Conservation (phyloP, 2,113 vertebrate genomes). For the Oncorhynchus nerka region DNA sequence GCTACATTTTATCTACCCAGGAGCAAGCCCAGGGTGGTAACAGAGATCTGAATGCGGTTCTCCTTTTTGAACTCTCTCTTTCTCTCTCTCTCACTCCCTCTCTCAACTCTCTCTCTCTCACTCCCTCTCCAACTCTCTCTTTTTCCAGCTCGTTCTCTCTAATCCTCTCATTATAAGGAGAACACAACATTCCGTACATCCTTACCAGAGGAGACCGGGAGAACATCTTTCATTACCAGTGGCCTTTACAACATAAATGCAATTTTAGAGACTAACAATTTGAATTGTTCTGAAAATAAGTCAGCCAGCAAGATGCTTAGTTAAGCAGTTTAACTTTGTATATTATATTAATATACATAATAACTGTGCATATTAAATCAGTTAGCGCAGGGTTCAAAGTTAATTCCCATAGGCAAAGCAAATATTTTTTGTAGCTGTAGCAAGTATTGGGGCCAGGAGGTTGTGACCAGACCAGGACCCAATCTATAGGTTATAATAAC, state of each 20-base stretch:
- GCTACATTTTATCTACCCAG: neutral
- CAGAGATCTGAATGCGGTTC: neutral
- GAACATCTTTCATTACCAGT: neutral
- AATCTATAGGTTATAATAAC: too few relatives aligned
- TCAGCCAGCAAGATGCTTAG: neutral
- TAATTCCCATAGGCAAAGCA: neutral
- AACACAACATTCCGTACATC: conserved; percentile 25
- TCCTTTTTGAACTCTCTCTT: neutral
- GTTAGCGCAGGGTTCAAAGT: neutral
- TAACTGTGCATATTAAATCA: neutral
- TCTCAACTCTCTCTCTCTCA: neutral
- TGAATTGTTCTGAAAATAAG: neutral
- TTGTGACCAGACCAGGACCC: neutral
- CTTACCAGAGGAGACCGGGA: neutral
- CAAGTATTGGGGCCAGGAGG: neutral
- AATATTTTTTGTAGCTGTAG: neutral
- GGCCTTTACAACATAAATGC: too few relatives aligned
- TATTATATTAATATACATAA: neutral
- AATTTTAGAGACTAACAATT: neutral
- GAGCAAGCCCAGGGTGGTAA: neutral
- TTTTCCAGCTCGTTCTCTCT: conserved; percentile 2
- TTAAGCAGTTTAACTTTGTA: neutral
- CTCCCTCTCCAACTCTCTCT: neutral
- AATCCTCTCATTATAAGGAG: conserved; percentile 8
- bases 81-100: neutral